Conservation (phyloP, 1,140 invertebrate genomes). For the Doryteuthis pealeii region DNA sequence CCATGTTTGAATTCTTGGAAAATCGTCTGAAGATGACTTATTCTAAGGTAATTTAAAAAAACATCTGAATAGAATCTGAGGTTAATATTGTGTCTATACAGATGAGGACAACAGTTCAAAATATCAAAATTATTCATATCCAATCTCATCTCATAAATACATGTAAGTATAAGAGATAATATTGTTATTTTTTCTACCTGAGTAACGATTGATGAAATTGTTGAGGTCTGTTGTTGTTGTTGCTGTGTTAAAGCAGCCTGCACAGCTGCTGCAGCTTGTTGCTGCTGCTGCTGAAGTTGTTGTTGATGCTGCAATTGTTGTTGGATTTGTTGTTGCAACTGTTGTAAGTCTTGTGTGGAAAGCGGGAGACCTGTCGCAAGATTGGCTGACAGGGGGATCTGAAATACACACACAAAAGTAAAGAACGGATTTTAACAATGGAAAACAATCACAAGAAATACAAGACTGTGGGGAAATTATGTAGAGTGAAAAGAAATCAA, state of each 20-base stretch:
- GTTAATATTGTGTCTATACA: too few relatives aligned
- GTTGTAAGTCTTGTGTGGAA: constrained; percentile 67
- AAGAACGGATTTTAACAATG: neutral
- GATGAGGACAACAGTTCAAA: too few relatives aligned
- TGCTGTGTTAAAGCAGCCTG: constrained; percentile 20
- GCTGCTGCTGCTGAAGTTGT: constrained; percentile 26
- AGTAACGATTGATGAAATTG: constrained; percentile 23
- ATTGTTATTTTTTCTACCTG: neutral
- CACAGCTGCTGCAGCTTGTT: neutral
- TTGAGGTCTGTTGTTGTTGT: constrained; percentile 19
- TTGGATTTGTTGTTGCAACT: constrained; percentile 57
- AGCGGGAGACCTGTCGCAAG: constrained; percentile 57
- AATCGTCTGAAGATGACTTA: too few relatives aligned
- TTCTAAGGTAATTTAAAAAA: too few relatives aligned
- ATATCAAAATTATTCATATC: too few relatives aligned
- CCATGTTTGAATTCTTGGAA: too few relatives aligned
- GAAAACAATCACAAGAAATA: too few relatives aligned
- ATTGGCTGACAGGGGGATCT: constrained; percentile 47
- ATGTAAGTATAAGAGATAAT: too few relatives aligned
- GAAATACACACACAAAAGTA: constrained; percentile 8
- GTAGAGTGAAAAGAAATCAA: too few relatives aligned
- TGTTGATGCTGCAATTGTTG: constrained; percentile 57
- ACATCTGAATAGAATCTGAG: too few relatives aligned
- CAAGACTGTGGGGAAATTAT: too few relatives aligned
- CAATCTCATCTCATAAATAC: too few relatives aligned